phyloP scores from a whole-genome alignment of 2,888 invertebrate species.

The Drosophila ezoana region DNA sequence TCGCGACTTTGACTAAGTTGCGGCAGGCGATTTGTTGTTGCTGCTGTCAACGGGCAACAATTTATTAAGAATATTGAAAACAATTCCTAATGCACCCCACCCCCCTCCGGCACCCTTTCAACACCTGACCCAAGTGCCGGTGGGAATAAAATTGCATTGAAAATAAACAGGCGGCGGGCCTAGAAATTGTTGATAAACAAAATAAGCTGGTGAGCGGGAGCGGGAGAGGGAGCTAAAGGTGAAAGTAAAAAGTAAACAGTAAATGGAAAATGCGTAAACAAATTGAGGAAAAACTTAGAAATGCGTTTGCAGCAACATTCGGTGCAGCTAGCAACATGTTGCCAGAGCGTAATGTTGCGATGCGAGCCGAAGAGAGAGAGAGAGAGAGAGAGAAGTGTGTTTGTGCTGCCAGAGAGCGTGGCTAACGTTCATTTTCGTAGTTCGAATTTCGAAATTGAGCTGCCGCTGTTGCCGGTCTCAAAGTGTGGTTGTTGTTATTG shows the following conservation, averaged over 20 bases:
- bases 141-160: constrained; percentile 64
- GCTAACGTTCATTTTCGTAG: constrained; percentile 63
- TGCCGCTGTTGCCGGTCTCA: constrained; percentile 44
- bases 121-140: constrained; percentile 46
- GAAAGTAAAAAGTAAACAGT: constrained; percentile 58
- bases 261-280: constrained; percentile 66
- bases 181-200: constrained; percentile 73
- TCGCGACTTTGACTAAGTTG: constrained; percentile 64
- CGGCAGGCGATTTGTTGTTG: constrained; percentile 32
- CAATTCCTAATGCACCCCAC: neutral
- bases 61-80: constrained; percentile 63
- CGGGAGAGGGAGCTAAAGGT: constrained; percentile 43
- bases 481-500: constrained; percentile 13
- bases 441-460: constrained; percentile 53
- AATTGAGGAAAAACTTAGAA: constrained; percentile 19
- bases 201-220: constrained; percentile 39
- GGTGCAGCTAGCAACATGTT: constrained; percentile 42
- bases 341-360: constrained; percentile 13
- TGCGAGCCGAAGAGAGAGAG: constrained; percentile 2
- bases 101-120: constrained; percentile 36
- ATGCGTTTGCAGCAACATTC: constrained; percentile 38
- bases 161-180: constrained; percentile 64
- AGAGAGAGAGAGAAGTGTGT: constrained; percentile 7
- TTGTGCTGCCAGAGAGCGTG: constrained; percentile 14
- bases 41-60: constrained; percentile 51